phyloP scores from a whole-genome alignment of 2,888 invertebrate species.

The Eurytoma californica region DNA sequence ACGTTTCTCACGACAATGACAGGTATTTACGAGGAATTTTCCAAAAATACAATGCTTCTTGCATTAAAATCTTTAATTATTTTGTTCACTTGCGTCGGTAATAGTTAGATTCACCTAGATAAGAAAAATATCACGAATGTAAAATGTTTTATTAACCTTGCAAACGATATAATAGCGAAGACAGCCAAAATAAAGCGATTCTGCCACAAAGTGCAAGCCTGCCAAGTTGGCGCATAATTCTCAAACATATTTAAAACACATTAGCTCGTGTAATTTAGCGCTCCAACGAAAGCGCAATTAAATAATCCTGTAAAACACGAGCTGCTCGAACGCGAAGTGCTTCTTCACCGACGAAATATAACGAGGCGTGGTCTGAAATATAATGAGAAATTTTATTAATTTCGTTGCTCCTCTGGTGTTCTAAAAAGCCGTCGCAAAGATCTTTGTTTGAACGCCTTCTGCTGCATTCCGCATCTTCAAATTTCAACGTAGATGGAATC shows the following conservation, averaged over 20 bases:
- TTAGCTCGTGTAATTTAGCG: conserved; percentile 22
- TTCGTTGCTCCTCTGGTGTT: neutral
- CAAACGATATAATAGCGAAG: neutral
- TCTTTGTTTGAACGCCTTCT: neutral
- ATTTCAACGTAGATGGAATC: conserved; percentile 9
- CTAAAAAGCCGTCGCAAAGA: neutral
- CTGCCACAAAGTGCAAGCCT: neutral
- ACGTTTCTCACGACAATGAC: too few species aligned
- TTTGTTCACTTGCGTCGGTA: too few species aligned
- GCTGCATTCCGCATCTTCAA: too few species aligned
- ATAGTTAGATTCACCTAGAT: too few species aligned
- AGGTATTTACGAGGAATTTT: too few species aligned
- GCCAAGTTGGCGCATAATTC: conserved; percentile 6
- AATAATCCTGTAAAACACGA: neutral
- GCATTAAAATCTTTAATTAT: too few species aligned
- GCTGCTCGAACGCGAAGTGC: neutral
- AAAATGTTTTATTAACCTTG: neutral
- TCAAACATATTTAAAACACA: conserved; percentile 23
- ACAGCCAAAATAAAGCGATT: neutral
- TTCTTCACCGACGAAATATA: neutral
- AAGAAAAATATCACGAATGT: too few species aligned
- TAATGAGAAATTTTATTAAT: conserved; percentile 40
- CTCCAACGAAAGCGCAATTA: conserved; percentile 28
- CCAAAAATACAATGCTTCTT: too few species aligned
- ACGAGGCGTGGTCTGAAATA: neutral